Percentiles rank a stretch among this genome's conserved stretches.
These are phyloP conservation scores for Pseudorectes ferrugineus DNA, from an alignment of 2,113 vertebrate species.

Conservation along the genomic window DNA sequence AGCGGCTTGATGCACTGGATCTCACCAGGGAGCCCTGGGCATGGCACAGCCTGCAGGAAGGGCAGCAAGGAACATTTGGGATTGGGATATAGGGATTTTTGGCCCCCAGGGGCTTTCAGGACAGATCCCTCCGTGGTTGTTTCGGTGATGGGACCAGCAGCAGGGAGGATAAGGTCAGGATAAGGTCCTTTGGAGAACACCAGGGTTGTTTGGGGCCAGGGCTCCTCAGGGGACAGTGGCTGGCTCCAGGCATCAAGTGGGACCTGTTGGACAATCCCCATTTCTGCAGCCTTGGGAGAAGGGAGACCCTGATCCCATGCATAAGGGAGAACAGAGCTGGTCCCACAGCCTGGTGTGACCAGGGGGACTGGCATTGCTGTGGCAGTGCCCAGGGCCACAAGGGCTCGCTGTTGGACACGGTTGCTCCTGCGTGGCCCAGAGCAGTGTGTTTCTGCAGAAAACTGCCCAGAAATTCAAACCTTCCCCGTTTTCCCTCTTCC, in stretches of 20 bases:
- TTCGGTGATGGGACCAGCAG: rapidly evolving
- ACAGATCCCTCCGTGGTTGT: rapidly evolving
- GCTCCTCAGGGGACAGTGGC: rapidly evolving
- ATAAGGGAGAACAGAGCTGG: neutral
- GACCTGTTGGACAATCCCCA: neutral
- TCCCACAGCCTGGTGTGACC: rapidly evolving
- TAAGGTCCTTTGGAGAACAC: neutral
- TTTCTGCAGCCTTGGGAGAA: neutral
- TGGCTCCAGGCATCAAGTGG: neutral
- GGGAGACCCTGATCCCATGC: rapidly evolving
- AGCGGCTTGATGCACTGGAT: rapidly evolving
- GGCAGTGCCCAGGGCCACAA: rapidly evolving
- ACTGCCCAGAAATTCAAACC: neutral
- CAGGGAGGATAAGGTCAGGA: neutral
- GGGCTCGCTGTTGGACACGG: rapidly evolving
- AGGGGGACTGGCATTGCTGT: rapidly evolving
- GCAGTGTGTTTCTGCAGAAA: rapidly evolving
- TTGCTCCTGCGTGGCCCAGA: neutral
- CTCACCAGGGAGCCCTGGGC: neutral
- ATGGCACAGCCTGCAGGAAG: neutral
- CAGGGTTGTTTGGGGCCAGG: neutral
- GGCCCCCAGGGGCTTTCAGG: neutral
- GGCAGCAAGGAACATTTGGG: neutral
- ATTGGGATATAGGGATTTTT: neutral
- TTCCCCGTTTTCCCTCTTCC: neutral